Base-by-base conservation (phyloP, 2,888 invertebrate species). In the Leptinotarsa juncta region DNA sequence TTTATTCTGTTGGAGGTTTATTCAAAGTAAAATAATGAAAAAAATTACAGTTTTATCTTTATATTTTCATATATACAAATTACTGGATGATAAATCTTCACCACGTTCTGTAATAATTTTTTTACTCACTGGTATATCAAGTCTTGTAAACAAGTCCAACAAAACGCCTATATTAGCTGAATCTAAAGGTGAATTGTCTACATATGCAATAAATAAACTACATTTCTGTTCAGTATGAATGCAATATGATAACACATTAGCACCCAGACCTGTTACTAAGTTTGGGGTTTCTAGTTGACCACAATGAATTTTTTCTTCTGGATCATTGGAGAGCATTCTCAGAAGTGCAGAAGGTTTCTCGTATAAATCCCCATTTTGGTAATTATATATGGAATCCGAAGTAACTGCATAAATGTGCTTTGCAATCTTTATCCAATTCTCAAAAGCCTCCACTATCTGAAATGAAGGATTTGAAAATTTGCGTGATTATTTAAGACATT, bases 261-360 rank as follows among this genome's bases (percentile, higher is more conserved):
- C 87, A 32, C 85, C 82, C 67, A 88, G 78, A 20, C 87, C 87
- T 15, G 86, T 84, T 5, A 87, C 79, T 65, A 88, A 79, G 78
- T 88, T 88, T 1, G 88, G 88, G 3, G 83, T 77, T 80, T 86
- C 85, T 53, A 88, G 77, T 77, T 81, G 83, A 15, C 75, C 73
- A 75, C 81, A 84, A 50, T 76, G 70, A 62, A 80, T 81, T 15
- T 69, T 72, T 55, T 74, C 75, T 20, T 72, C 70, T 16, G 75
- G 42, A 15, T 48, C 71, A 53, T 81, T 82, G 20, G 84, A 77
- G n/a, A 87, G 74, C 16, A 77, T 78, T 74, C 82, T 81, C 57
- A 86, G 81, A 55, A 86, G 72, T 49, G 84, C 84, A 48, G 82
- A 77, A 15, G 82, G 80, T 67, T 81, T 80, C 42, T 81, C 79